A percentile compares a stretch with the other conserved stretches of the same genome.
Conservation (phyloP, 1,140 invertebrate species). For the Mycetomoellerius zeteki region DNA sequence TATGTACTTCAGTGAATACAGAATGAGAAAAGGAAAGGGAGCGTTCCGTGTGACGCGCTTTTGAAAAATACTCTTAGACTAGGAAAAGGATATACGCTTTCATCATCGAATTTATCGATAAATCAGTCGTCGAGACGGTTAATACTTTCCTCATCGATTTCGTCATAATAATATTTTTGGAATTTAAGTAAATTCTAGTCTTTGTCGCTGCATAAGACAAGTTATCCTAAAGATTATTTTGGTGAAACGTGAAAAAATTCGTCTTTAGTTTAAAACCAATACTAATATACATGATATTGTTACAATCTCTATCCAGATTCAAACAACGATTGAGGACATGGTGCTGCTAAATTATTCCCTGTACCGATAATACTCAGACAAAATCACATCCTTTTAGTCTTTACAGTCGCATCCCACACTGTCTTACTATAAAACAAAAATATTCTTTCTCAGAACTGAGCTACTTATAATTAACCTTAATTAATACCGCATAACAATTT, state of each 20-base stretch:
- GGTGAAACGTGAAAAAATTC: not conserved
- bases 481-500: conserved; percentile 11
- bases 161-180: not conserved
- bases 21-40: conserved; percentile 11
- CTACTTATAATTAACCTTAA: conserved; percentile 16
- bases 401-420: not conserved
- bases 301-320: not conserved
- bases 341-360: conserved; percentile 16
- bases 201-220: not conserved
- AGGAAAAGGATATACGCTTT: conserved; percentile 59
- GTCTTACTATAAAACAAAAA: conserved; percentile 15
- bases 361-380: conserved; percentile 17
- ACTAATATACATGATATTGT: not conserved
- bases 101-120: conserved; percentile 58
- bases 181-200: conserved; percentile 22
- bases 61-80: conserved; percentile 65
- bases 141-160: conserved; percentile 65
- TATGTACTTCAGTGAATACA: conserved; percentile 44
- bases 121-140: conserved; percentile 65
- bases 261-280: conserved; percentile 1
- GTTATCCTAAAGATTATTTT: not conserved
- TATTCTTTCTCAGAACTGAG: not conserved
- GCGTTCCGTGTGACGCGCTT: conserved; percentile 1
- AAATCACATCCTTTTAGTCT: conserved; percentile 25
- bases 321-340: not conserved